A percentile compares a stretch with the other conserved stretches of the same genome.
phyloP scores from a whole-genome alignment of 2,797 vertebrate species.

The Poecilia picta region DNA sequence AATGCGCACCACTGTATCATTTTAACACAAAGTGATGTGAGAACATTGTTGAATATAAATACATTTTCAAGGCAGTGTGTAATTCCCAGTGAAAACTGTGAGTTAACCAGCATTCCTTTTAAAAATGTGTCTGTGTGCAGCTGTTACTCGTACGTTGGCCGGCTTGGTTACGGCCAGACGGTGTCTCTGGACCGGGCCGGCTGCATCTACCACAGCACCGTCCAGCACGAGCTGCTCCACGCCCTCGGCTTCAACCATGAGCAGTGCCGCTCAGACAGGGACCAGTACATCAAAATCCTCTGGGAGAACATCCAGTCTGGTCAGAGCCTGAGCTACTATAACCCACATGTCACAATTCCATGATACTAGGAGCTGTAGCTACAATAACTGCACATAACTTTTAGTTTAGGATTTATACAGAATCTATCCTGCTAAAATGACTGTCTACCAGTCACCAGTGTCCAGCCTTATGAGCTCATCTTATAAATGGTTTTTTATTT shows the following conservation, averaged over 20 bases:
- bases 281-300: conserved; percentile 69
- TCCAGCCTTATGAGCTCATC: not conserved
- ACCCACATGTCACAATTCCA: not conserved
- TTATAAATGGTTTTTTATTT: not conserved
- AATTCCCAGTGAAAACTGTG: not conserved
- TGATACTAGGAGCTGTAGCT: no score
- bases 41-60: not conserved
- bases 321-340: conserved; percentile 3
- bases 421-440: not conserved
- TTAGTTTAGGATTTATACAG: not conserved
- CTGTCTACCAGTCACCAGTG: not conserved
- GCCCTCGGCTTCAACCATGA: conserved; percentile 80
- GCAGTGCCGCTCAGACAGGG: conserved; percentile 76
- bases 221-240: conserved; percentile 80
- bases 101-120: not conserved
- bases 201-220: conserved; percentile 73
- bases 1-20: not conserved
- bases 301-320: conserved; percentile 63
- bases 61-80: not conserved
- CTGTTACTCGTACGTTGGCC: conserved; percentile 61
- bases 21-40: not conserved
- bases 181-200: conserved; percentile 63
- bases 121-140: conserved; percentile 17
- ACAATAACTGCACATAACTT: not conserved
- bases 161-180: conserved; percentile 42